Conservation (phyloP, 2,797 vertebrate species). For the Otus scops region DNA sequence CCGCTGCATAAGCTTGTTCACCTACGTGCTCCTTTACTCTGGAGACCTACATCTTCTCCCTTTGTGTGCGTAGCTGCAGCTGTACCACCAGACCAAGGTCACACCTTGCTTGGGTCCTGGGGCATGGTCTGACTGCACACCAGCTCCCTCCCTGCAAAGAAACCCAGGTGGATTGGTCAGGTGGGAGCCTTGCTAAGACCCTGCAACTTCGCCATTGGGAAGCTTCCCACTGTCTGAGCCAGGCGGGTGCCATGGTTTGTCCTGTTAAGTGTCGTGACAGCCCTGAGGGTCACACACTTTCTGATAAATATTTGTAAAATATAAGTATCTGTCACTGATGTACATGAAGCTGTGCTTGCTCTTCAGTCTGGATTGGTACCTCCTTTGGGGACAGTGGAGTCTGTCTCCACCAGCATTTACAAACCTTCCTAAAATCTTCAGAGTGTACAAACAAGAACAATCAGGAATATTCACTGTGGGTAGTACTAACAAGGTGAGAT, state of each 20-base stretch:
- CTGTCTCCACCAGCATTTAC: background rate
- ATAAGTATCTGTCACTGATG: rapidly evolving
- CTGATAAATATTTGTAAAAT: background rate
- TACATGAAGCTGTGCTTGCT: background rate
- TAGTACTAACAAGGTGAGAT: background rate
- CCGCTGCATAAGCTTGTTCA: background rate
- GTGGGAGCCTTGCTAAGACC: background rate
- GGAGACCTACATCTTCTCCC: background rate
- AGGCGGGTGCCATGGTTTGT: rapidly evolving
- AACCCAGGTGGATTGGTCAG: rapidly evolving
- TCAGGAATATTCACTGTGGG: background rate
- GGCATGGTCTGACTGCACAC: background rate
- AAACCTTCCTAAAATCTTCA: background rate
- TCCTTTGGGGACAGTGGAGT: background rate
- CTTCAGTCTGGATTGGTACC: background rate
- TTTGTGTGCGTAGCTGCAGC: rapidly evolving
- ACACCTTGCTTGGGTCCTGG: background rate
- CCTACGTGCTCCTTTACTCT: rapidly evolving
- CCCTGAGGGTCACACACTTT: background rate
- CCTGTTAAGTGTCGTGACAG: background rate
- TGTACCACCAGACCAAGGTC: background rate
- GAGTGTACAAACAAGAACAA: no score
- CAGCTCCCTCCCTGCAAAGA: background rate
- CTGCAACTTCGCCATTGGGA: background rate
- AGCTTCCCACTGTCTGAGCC: background rate